These are phyloP conservation scores for Cydia splendana DNA, from an alignment of 1,140 invertebrate genomes.

Conservation along the genomic window DNA sequence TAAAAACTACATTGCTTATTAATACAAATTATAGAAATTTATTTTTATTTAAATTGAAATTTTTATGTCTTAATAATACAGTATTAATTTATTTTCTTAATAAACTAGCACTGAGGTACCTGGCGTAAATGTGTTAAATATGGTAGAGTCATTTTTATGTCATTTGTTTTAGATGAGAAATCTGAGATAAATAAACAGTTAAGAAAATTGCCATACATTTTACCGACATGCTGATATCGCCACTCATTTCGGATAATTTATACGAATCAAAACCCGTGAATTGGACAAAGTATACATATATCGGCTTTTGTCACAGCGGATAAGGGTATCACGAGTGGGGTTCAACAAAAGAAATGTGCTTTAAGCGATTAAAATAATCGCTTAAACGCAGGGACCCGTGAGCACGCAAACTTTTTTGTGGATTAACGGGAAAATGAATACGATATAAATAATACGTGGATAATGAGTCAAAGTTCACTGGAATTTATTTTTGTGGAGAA, in stretches of 20 bases:
- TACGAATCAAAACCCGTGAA: not conserved
- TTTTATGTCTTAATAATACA: too few relatives aligned
- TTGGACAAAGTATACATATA: constrained; percentile 1
- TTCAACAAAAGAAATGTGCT: constrained; percentile 30
- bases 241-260: not conserved
- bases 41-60: too few relatives aligned
- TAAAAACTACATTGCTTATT: too few relatives aligned
- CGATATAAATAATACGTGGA: not conserved
- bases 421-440: constrained; percentile 25
- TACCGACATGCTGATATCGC: not conserved
- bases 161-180: too few relatives aligned
- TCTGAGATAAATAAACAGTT: not conserved
- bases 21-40: too few relatives aligned
- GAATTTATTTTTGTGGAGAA: not conserved
- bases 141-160: too few relatives aligned
- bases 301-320: constrained; percentile 1
- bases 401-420: constrained; percentile 36
- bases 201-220: not conserved
- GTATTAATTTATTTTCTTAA: too few relatives aligned
- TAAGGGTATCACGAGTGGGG: constrained; percentile 25
- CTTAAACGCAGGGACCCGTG: constrained; percentile 39
- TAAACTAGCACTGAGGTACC: too few relatives aligned
- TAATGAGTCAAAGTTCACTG: constrained; percentile 11
- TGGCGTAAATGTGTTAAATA: too few relatives aligned
- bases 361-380: constrained; percentile 40